Base-by-base conservation (phyloP, 1,140 invertebrate genomes). In the Drosophila hydei region DNA sequence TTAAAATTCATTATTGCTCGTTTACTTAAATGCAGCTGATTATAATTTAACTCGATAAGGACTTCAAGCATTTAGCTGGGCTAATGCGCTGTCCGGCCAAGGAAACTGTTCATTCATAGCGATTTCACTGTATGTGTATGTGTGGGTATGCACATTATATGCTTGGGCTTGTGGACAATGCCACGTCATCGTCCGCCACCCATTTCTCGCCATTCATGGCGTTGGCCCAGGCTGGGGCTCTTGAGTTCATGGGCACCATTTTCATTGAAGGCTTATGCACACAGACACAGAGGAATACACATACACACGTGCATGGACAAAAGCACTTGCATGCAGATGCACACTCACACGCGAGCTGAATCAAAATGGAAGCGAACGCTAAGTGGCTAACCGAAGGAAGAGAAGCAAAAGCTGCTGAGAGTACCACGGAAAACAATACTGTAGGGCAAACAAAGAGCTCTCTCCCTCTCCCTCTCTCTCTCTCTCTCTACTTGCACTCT, bases 251-350 rank as follows among this genome's bases (percentile, higher is more conserved):
- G 81, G 81, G 75, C 79, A 55, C 61, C 30, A 55, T 76, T 75
- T 87, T 85, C 81, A 85, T 85, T 85, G 81, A 85, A 85, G 81
- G 79, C 77, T 78, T 38, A 40, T 56, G 47, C 42, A 72, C 72
- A 58, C 25, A 73, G 36, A 55, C 54, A 56, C 54, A 47, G 43
- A 50, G 14, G 23, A n/a, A 23, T 14, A 58, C 43, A 48, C 23
- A 48, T 68, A 72, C 16, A 52, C 23, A 27, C 8, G 33, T 19
- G 23, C 45, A 61, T 33, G 47, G 36, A 71, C n/a, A 71, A 77
- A 70, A 75, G 52, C 56, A 54, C 74, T 50, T 68, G 73, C 70
- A 60, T 48, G 42, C 43, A 60, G 11, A 48, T 25, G 47, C 59
- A 50, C 47, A 60, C 40, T 33, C 36, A 38, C 36, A 47, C 27